Percentiles rank a stretch among this genome's conserved stretches.
Evolutionary conservation across 2,888 invertebrate species (phyloP).

Genomic region (Amblyjoppa proteus): DNA sequence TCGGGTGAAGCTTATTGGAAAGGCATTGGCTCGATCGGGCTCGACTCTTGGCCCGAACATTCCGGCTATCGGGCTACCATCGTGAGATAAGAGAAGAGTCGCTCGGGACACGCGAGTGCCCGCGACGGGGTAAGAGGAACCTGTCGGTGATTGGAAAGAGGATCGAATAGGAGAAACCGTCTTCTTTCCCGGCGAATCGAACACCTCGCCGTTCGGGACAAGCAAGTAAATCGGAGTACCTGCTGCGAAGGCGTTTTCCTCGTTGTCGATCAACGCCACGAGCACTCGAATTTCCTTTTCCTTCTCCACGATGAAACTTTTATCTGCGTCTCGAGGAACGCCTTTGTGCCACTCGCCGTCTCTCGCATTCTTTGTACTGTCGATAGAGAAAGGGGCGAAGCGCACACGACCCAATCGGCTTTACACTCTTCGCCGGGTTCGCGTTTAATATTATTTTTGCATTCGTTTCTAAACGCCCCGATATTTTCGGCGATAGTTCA

Average conservation of each 20-base stretch:
- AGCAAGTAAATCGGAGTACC: conserved; percentile 39
- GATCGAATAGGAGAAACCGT: conserved; percentile 51
- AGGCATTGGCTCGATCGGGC: conserved; percentile 67
- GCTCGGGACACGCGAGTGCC: not conserved
- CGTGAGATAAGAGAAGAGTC: conserved; percentile 61
- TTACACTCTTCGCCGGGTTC: not conserved
- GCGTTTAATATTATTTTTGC: not conserved
- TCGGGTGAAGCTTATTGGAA: conserved; percentile 72
- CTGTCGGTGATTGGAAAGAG: conserved; percentile 46
- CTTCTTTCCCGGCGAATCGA: conserved; percentile 59
- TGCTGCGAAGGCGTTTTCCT: conserved; percentile 8
- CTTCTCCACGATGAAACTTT: conserved; percentile 23
- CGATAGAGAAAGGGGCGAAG: not conserved
- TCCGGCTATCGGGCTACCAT: conserved; percentile 61
- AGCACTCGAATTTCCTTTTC: conserved; percentile 33
- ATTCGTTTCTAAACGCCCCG: not conserved
- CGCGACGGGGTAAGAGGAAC: conserved; percentile 57
- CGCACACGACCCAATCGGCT: not conserved
- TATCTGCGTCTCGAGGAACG: not conserved
- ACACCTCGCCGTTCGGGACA: conserved; percentile 39
- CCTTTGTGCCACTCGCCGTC: not conserved
- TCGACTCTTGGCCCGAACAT: conserved; percentile 55
- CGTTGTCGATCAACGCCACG: conserved; percentile 51
- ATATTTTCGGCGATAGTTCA: not conserved
- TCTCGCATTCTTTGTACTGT: not conserved